Evolutionary conservation across 2,797 vertebrate species (phyloP), one percentile per base, ranked within the genome.

Genomic region (Natrix natrix): DNA sequence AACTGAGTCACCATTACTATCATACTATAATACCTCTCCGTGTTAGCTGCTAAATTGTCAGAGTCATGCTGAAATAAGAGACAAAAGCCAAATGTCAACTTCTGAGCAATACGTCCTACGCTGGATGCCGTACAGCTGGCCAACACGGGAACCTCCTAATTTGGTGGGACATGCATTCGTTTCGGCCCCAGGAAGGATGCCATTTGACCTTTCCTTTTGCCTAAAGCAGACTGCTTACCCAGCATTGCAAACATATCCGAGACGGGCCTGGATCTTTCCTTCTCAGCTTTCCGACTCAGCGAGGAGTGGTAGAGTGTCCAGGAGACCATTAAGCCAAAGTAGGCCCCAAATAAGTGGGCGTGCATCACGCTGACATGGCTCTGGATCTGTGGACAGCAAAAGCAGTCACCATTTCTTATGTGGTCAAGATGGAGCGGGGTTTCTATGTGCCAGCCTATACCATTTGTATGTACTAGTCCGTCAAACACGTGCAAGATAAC

Each of bases 281-380:
- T 98, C 92, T 98, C 98, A 60, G 97, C 97, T 13, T 5, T 93
- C 52, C 78, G 86, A 52, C 93, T 63, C 0, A 96, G 95, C 43
- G 93, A 95, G 4, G 96, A 87, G 88, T 92, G 95, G 55, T 97
- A 94, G 88, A 99, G 96, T 16, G 93, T 87, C 95, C 97, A 97
- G 55, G 98, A 95, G 43, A 98, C 90, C 2, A 94, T 96, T 93
- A 99, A 90, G 12, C 99, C 99, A 90, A 99, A 99, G 94, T 98
- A 98, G 89, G 99, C 95, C 2, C 98, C 98, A 26, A 99, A 99
- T 86, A 99, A 93, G 60, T 98, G 98, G 91, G 98, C 97, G 0
- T 98, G 87, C 98, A 98, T 98, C 96, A 98, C 91, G 94, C 90
- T 92, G 26, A 89, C 24, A 7, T 88, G 7, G 0, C 54, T 14